Conservation (phyloP, 1,140 invertebrate genomes). For the Ephestia elutella region DNA sequence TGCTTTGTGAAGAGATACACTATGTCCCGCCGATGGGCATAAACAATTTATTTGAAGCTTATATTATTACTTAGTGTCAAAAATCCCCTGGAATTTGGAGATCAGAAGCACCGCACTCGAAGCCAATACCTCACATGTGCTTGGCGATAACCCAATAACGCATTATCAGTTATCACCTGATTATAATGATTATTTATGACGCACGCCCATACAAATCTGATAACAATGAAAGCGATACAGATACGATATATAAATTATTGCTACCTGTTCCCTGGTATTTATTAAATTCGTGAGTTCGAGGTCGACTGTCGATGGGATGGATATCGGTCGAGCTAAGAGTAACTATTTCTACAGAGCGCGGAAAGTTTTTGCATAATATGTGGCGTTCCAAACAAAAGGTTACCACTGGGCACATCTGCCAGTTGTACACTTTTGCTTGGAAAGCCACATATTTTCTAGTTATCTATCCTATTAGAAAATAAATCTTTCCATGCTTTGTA, state of each 20-base stretch:
- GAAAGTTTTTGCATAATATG: too few species aligned
- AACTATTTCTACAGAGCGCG: not conserved
- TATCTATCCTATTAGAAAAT: too few species aligned
- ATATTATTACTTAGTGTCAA: not conserved
- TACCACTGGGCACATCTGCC: too few species aligned
- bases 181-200: slow-evolving; percentile 2
- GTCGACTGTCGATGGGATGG: not conserved
- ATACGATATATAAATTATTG: slow-evolving; percentile 7
- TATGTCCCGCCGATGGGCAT: too few species aligned
- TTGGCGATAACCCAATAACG: slow-evolving; percentile 5
- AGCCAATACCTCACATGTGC: not conserved
- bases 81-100: not conserved
- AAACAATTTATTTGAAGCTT: too few species aligned
- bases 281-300: not conserved
- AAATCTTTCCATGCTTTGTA: too few species aligned
- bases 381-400: too few species aligned
- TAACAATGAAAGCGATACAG: not conserved
- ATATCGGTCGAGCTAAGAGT: not conserved
- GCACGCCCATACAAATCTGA: slow-evolving; percentile 8
- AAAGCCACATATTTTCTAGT: too few species aligned
- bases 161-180: slow-evolving; percentile 2
- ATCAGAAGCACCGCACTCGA: not conserved
- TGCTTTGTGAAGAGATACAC: too few species aligned
- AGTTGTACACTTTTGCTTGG: too few species aligned
- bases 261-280: slow-evolving; percentile 2